Evolutionary conservation across 2,888 invertebrate genomes (phyloP).

Genomic region (Lepidochitona cinerea): DNA sequence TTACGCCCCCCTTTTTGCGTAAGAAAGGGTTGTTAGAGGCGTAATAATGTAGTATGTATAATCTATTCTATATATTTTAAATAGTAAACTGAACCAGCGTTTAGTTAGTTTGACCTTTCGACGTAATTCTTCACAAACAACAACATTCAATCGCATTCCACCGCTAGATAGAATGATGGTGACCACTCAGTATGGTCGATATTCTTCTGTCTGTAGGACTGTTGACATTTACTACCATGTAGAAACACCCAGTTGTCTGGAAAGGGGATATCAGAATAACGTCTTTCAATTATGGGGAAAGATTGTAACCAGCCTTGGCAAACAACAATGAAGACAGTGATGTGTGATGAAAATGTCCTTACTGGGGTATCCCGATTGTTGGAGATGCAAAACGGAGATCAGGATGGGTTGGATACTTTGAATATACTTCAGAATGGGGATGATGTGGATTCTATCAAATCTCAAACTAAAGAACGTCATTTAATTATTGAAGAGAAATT

Average conservation of each 20-base stretch:
- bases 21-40: background rate
- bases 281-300: background rate
- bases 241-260: background rate
- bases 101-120: no score
- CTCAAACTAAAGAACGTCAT: slow-evolving; percentile 31
- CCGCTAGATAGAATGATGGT: no score
- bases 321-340: background rate
- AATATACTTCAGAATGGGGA: slow-evolving; percentile 28
- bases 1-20: background rate
- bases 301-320: background rate
- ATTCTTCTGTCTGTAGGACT: no score
- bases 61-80: no score
- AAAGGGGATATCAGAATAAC: background rate
- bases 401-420: slow-evolving; percentile 10
- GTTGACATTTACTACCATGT: no score
- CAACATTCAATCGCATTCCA: no score
- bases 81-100: no score
- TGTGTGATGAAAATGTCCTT: slow-evolving; percentile 1
- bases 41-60: no score
- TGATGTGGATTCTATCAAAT: slow-evolving; percentile 48
- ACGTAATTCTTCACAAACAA: no score
- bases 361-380: background rate
- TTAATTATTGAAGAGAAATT: no score
- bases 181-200: no score
- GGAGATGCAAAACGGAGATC: slow-evolving; percentile 18